phyloP scores from a whole-genome alignment of 2,113 vertebrate species.

The Patagioenas fasciata region DNA sequence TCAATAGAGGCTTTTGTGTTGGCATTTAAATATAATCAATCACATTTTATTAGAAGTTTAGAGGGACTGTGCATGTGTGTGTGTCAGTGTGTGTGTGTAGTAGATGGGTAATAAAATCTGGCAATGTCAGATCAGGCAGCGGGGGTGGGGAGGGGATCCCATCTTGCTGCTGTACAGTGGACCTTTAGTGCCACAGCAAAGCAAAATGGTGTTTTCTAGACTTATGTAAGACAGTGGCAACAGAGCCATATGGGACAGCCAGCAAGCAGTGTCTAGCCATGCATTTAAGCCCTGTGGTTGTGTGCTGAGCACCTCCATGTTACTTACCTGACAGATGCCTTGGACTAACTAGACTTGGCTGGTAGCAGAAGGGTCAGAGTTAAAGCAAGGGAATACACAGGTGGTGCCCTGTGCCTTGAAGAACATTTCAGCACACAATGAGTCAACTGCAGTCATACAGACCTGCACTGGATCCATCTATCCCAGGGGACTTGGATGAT shows the following conservation, averaged over 20 bases:
- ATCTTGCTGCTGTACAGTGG: not conserved
- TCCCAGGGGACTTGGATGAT: not conserved
- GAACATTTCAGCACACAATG: not conserved
- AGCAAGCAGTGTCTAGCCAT: not conserved
- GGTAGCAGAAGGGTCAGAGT: not conserved
- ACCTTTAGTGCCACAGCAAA: not conserved
- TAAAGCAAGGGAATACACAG: not conserved
- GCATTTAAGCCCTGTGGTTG: not conserved
- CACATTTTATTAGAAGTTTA: slow-evolving; percentile 74
- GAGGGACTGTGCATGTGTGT: not conserved
- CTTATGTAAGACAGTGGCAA: not conserved
- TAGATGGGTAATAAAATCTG: not conserved
- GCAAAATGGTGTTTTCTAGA: not conserved
- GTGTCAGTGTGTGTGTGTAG: not conserved
- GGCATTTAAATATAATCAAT: slow-evolving; percentile 76
- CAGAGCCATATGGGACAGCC: not conserved
- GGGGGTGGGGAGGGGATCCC: not conserved
- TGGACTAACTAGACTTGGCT: not conserved
- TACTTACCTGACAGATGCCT: not conserved
- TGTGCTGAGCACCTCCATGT: not conserved
- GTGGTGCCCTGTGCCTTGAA: not conserved
- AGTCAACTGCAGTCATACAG: not conserved
- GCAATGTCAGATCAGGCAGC: not conserved
- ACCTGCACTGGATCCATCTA: not conserved
- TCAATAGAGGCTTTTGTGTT: slow-evolving; percentile 62